Percentiles rank a stretch among this genome's conserved stretches.
These are phyloP conservation scores for Agrypnus murinus DNA, from an alignment of 2,888 invertebrate genomes.

Conservation along the genomic window DNA sequence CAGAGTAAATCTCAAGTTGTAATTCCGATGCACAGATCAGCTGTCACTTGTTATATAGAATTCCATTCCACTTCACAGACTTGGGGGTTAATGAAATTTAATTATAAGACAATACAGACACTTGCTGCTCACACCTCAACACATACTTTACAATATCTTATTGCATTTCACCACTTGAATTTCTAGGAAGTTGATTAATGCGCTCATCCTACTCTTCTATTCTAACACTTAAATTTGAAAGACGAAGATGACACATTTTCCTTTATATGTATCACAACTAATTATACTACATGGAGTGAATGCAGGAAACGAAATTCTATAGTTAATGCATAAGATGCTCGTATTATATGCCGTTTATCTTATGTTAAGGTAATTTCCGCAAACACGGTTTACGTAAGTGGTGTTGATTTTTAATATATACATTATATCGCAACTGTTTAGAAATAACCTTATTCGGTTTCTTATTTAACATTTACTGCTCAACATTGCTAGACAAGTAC, in stretches of 20 bases:
- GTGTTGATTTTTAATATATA: too few species aligned
- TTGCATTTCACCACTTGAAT: conserved; percentile 59
- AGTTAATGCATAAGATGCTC: too few species aligned
- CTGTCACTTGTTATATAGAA: conserved; percentile 66
- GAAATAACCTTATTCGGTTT: too few species aligned
- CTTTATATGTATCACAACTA: too few species aligned
- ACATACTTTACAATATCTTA: conserved; percentile 69
- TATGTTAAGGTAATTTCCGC: background rate
- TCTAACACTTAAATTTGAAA: background rate
- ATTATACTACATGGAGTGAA: too few species aligned
- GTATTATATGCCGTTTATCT: background rate
- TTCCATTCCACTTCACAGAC: conserved; percentile 62
- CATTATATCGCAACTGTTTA: too few species aligned
- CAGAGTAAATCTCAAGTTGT: conserved; percentile 57
- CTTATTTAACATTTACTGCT: too few species aligned
- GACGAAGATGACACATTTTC: conserved; percentile 13
- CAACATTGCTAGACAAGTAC: too few species aligned
- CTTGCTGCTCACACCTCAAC: conserved; percentile 62
- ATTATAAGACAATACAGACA: conserved; percentile 69
- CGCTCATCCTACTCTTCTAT: conserved; percentile 25
- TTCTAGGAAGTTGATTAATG: conserved; percentile 45
- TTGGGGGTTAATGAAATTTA: conserved; percentile 68
- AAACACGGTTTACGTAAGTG: too few species aligned
- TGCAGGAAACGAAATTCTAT: too few species aligned
- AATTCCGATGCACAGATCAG: conserved; percentile 64